Evolutionary conservation across 2,888 invertebrate species (phyloP).

Genomic region (Steinernema scapterisci): DNA sequence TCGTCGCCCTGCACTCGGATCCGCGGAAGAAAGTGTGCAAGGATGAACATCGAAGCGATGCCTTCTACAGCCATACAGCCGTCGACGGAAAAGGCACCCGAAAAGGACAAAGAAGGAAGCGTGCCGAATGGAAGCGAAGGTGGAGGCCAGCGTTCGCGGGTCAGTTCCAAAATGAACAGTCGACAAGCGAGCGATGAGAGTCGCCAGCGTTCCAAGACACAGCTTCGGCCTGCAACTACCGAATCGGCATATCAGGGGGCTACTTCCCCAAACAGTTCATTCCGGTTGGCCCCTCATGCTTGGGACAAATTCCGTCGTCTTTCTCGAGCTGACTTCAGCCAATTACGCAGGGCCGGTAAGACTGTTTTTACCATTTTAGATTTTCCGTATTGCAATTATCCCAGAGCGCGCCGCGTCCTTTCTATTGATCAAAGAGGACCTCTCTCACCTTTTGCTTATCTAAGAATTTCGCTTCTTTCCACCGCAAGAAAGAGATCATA

Average conservation of each 20-base stretch:
- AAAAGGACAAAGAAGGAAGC: constrained; percentile 7
- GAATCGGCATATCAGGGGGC: not conserved
- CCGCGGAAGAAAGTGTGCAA: not conserved
- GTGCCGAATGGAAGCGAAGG: constrained; percentile 22
- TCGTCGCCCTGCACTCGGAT: too few species aligned
- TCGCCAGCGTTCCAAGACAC: constrained; percentile 5
- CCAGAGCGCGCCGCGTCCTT: not conserved
- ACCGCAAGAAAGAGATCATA: constrained; percentile 32
- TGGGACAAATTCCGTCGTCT: constrained; percentile 28
- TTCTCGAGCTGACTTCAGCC: constrained; percentile 20
- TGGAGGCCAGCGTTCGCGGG: constrained; percentile 8
- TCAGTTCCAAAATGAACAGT: constrained; percentile 22
- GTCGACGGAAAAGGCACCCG: not conserved
- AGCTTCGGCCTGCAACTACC: not conserved
- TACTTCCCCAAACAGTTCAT: constrained; percentile 10
- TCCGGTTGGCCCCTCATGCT: constrained; percentile 6
- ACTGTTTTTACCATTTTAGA: not conserved
- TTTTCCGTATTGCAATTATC: too few species aligned
- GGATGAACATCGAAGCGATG: constrained; percentile 18
- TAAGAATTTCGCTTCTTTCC: constrained; percentile 26
- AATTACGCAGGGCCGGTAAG: constrained; percentile 24
- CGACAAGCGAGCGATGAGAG: constrained; percentile 25
- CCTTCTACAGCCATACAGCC: constrained; percentile 18
- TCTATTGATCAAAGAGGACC: not conserved
- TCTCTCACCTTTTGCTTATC: constrained; percentile 17